A percentile compares a stretch with the other conserved stretches of the same genome.
phyloP scores from a whole-genome alignment of 2,113 vertebrate species.

The Chamaetylas fuelleborni region DNA sequence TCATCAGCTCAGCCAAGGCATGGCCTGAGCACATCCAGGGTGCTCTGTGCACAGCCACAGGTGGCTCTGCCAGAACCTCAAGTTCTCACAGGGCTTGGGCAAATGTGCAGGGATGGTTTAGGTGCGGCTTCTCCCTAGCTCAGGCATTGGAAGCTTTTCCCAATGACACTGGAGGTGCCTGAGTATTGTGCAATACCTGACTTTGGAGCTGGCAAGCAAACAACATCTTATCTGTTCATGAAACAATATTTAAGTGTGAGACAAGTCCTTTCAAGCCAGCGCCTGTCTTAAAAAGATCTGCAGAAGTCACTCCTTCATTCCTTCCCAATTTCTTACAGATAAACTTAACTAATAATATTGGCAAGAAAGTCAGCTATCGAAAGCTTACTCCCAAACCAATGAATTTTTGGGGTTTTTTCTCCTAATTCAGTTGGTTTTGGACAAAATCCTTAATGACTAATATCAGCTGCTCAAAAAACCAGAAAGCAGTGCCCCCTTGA shows the following conservation, averaged over 20 bases:
- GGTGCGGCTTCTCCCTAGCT: background rate
- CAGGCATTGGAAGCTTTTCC: background rate
- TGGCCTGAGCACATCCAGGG: rapidly evolving
- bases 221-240: background rate
- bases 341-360: background rate
- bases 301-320: slow-evolving; percentile 14
- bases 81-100: background rate
- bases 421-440: background rate
- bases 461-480: background rate
- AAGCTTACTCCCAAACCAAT: background rate
- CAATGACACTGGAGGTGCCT: background rate
- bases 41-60: background rate
- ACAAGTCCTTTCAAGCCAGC: slow-evolving; percentile 1
- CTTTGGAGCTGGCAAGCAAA: background rate
- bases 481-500: background rate
- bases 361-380: background rate
- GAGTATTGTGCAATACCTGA: background rate
- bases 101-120: rapidly evolving
- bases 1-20: background rate
- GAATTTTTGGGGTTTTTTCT: rapidly evolving
- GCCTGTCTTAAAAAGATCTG: background rate
- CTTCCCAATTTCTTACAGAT: background rate
- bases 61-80: background rate
- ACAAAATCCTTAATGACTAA: background rate
- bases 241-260: background rate